Conservation (phyloP, 2,888 invertebrate species). For the Mesoligia furuncula region DNA sequence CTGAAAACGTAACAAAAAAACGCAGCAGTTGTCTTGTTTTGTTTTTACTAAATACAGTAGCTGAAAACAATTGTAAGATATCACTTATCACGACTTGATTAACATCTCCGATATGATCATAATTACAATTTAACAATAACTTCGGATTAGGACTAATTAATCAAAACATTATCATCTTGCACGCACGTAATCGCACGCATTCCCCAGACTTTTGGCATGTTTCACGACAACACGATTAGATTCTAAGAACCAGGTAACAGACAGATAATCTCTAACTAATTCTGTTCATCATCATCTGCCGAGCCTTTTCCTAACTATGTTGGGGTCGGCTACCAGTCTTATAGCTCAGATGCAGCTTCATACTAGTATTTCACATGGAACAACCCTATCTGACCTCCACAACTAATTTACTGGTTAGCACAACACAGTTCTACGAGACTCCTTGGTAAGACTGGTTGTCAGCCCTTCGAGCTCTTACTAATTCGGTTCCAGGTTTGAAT, state of each 20-base stretch:
- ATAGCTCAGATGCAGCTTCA: background rate
- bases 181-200: background rate
- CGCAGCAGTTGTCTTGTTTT: background rate
- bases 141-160: conserved; percentile 17
- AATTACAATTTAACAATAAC: conserved; percentile 32
- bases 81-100: conserved; percentile 16
- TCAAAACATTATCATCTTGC: conserved; percentile 14
- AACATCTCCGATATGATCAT: conserved; percentile 36
- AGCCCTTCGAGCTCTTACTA: background rate
- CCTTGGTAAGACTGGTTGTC: background rate
- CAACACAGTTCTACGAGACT: background rate
- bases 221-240: background rate
- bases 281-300: background rate
- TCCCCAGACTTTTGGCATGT: background rate
- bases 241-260: too few relatives aligned
- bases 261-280: background rate
- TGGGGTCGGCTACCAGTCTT: background rate
- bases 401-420: background rate
- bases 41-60: conserved; percentile 33
- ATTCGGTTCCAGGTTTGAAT: background rate
- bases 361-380: background rate
- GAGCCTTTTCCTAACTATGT: background rate
- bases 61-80: conserved; percentile 23
- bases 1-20: too few relatives aligned
- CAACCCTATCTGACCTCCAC: background rate